Percentiles rank a stretch among this genome's conserved stretches.
These are phyloP conservation scores for Dione juno DNA, from an alignment of 2,888 invertebrate genomes.

Conservation along the genomic window DNA sequence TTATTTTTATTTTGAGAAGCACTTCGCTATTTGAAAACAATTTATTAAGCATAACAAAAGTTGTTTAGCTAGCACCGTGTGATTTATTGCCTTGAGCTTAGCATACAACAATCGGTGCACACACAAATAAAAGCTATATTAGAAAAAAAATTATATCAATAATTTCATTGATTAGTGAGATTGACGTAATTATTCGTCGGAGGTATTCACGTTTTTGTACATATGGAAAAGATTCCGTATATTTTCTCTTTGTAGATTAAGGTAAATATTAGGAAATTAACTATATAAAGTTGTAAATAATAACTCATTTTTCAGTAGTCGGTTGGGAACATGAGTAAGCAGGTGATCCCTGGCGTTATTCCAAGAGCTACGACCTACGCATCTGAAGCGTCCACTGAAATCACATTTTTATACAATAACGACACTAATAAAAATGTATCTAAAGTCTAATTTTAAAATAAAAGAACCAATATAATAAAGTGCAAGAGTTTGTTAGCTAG, in stretches of 20 bases:
- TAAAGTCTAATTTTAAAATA: slow-evolving; percentile 51
- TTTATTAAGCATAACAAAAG: too few species aligned
- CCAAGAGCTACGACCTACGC: slow-evolving; percentile 71
- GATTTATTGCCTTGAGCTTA: too few species aligned
- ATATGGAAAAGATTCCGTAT: neutral
- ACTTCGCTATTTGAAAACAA: too few species aligned
- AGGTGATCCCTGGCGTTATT: slow-evolving; percentile 75
- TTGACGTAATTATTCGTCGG: too few species aligned
- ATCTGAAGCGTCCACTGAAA: slow-evolving; percentile 58
- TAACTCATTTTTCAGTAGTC: slow-evolving; percentile 1
- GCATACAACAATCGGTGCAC: too few species aligned
- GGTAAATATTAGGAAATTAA: neutral
- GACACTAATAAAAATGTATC: slow-evolving; percentile 49
- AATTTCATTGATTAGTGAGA: too few species aligned
- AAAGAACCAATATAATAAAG: slow-evolving; percentile 33
- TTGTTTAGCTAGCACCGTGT: too few species aligned
- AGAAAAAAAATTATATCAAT: too few species aligned
- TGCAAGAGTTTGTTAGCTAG: neutral
- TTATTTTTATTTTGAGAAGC: too few species aligned
- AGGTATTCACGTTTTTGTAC: neutral
- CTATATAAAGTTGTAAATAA: slow-evolving; percentile 14
- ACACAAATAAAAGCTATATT: too few species aligned
- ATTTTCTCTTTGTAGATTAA: neutral
- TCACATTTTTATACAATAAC: slow-evolving; percentile 47
- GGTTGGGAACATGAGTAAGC: slow-evolving; percentile 68